Base-by-base conservation (phyloP, 2,888 invertebrate genomes). In the Plebejus melissa region DNA sequence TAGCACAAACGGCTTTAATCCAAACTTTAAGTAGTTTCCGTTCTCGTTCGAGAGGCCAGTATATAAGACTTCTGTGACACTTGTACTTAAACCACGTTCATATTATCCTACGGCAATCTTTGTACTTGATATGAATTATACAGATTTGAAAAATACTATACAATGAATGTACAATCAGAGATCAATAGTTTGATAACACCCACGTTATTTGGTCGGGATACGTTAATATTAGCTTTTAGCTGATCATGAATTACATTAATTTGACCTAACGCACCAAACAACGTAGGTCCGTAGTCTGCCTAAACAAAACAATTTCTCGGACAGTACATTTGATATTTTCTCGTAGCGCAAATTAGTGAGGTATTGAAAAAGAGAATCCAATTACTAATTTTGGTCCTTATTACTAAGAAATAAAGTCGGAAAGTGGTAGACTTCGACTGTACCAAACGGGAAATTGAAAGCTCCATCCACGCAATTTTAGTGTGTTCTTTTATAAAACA, bases 1-100 rank as follows among this genome's bases (percentile, higher is more conserved):
- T 28, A 13, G 13, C 46, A 50, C 50, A 28, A 71, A 71, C 71
- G 11, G 50, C 71, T 71, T 71, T 71, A 71, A 71, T 71, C 71
- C 46, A 71, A 71, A 71, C 71, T 71, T 71, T 71, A 71, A 71
- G 71, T 71, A 50, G 71, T 71, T 71, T 46, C 71, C 46, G 46
- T 46, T 50, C 46, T 71, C 13, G 50, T 46, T 46, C 11, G 46
- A n/a, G n/a, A 50, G 22, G 46, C 4, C 71, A 46, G 28, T 71
- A 50, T 71, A 71, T 28, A 50, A 71, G 22, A 11, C 50, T 71
- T 46, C 46, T 13, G 28, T 71, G 28, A 50, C 50, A 71, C 50
- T 50, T 50, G 50, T 41, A 13, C 70, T 41, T 46, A 57, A 50
- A 50, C 54, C 54, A 54, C 54, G 54, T 16, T 54, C 16, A 16